phyloP scores from a whole-genome alignment of 35 echinoderm and acorn worm genomes.

The Apostichopus parvimensis region DNA sequence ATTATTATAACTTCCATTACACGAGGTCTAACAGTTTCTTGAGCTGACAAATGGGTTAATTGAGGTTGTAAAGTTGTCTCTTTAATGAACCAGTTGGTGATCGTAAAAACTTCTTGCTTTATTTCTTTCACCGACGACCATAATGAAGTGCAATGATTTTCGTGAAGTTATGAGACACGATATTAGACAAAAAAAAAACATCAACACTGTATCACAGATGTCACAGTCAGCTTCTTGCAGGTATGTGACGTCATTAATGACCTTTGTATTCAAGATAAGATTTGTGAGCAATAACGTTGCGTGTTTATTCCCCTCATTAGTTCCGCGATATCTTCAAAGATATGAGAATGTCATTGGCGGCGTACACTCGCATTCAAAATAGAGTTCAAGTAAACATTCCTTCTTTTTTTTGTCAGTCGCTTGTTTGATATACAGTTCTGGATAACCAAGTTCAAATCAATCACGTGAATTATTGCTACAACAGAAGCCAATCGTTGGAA shows the following conservation, averaged over 20 bases:
- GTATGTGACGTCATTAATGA: background rate
- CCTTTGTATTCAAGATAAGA: too few relatives aligned
- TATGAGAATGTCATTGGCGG: background rate
- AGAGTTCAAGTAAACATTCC: background rate
- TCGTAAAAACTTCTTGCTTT: slow-evolving; percentile 1
- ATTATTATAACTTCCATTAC: too few relatives aligned
- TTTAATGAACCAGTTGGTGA: background rate
- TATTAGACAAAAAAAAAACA: background rate
- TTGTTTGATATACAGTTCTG: background rate
- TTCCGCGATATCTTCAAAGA: background rate
- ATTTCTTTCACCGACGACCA: background rate
- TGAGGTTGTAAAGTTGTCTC: background rate
- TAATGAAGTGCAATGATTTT: slow-evolving; percentile 16
- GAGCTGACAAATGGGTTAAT: background rate
- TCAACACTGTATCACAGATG: background rate
- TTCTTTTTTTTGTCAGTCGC: background rate
- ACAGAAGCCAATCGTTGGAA: background rate
- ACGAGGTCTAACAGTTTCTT: background rate
- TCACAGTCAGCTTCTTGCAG: background rate
- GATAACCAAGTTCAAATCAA: background rate
- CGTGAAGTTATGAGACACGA: background rate
- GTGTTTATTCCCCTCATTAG: background rate
- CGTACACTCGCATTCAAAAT: background rate
- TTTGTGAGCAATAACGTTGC: background rate
- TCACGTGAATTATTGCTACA: background rate